Base-by-base conservation (phyloP, 2,113 vertebrate species). In the Spea multiplicata region DNA sequence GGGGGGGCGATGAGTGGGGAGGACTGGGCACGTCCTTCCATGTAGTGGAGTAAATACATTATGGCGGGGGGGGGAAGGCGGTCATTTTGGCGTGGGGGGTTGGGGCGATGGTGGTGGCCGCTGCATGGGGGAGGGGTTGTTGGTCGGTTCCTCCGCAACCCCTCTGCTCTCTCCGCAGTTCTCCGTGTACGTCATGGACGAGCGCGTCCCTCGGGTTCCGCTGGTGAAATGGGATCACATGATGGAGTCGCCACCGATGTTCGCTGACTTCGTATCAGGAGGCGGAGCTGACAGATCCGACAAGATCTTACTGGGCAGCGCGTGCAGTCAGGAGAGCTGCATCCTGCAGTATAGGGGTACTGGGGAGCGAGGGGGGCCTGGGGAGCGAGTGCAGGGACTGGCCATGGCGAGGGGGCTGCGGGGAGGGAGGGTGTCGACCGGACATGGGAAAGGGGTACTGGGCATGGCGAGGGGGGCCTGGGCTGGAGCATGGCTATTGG, bases 111-210 rank as follows among this genome's bases (percentile, higher is more conserved):
- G 30, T 30, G 30, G 30, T 2, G 30, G 30, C 30, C 30, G 30
- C 30, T 30, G 30, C 30, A 2, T 30, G 30, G 12, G 52, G 53
- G 53, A 3, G 53, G 53, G 53, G 53, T n/a, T 55, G 7, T 30
- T 6, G 50, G 50, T 52, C 14, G 5, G n/a, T n/a, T n/a, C n/a
- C 30, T 30, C 30, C 30, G 30, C 30, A 30, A 30, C 30, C 30
- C 3, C 44, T 52, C 17, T 75, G 17, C 4, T 8, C 0, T 0
- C 0, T 13, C 53, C 4, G 0, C 0, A 96, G 95, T 87, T 90
- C 83, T 96, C 95, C 0, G 86, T 93, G 4, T 97, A 95, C 83
- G 75, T 97, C 82, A 64, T 96, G 86, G 95, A 97, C 0, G 95
- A 97, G 81, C 94, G 95, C 6, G 88, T 95, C 67, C 93, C 95